These are phyloP conservation scores for Australoheros facetus DNA, from an alignment of 2,797 vertebrate genomes.

Conservation along the genomic window DNA sequence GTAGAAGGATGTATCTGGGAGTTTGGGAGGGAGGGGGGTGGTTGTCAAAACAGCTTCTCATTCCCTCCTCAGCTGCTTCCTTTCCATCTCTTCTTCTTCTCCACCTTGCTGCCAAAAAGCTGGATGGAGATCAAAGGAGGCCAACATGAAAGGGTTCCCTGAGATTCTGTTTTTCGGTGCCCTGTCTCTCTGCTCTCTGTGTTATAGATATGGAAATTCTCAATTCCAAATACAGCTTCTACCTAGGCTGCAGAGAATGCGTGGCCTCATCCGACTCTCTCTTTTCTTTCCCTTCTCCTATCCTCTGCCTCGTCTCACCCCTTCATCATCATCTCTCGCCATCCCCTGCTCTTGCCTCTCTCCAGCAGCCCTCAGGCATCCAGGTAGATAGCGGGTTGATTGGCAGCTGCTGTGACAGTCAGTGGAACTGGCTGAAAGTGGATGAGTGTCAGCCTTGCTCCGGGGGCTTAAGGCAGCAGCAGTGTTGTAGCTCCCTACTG, in stretches of 20 bases:
- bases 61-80: conserved; percentile 55
- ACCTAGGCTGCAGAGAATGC: conserved; percentile 40
- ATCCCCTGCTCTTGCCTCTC: conserved; percentile 45
- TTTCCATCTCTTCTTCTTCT: conserved; percentile 51
- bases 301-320: conserved; percentile 37
- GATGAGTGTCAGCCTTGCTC: conserved; percentile 76
- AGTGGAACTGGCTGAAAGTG: conserved; percentile 68
- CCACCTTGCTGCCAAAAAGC: conserved; percentile 63
- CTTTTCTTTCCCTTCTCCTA: conserved; percentile 28
- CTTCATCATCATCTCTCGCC: conserved; percentile 59
- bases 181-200: conserved; percentile 50
- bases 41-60: conserved; percentile 68
- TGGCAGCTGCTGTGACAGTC: conserved; percentile 76
- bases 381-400: conserved; percentile 72
- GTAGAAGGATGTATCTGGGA: conserved; percentile 18
- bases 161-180: conserved; percentile 60
- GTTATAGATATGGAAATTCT: conserved; percentile 71
- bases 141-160: conserved; percentile 75
- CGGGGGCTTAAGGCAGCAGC: conserved; percentile 70
- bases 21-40: background rate
- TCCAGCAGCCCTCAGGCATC: conserved; percentile 65
- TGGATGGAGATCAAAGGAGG: conserved; percentile 73
- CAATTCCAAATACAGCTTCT: conserved; percentile 51
- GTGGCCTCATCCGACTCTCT: conserved; percentile 32
- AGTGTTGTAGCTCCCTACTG: conserved; percentile 55